phyloP scores from a whole-genome alignment of 2,888 invertebrate species.

The Ormyrus pomaceus region DNA sequence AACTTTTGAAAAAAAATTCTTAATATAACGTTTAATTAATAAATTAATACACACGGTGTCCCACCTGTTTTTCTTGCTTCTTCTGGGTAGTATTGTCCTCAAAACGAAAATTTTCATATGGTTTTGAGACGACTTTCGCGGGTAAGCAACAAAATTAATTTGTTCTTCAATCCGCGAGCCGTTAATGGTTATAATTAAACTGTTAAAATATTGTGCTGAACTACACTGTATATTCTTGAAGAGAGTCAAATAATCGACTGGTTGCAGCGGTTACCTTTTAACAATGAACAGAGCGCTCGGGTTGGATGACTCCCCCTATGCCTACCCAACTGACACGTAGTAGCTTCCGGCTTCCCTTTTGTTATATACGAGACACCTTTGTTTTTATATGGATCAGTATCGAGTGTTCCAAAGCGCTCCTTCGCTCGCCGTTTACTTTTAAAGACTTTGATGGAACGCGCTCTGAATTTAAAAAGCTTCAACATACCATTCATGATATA shows the following conservation, averaged over 20 bases:
- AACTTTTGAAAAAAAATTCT: background rate
- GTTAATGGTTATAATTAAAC: too few species aligned
- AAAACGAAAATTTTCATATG: constrained; percentile 20
- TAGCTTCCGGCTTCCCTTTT: constrained; percentile 62
- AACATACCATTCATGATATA: background rate
- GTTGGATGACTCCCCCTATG: constrained; percentile 61
- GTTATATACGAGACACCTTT: constrained; percentile 59
- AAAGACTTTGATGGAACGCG: constrained; percentile 7
- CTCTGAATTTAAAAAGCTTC: background rate
- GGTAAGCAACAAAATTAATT: background rate
- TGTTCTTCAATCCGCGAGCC: background rate
- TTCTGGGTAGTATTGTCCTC: background rate
- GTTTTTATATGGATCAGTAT: constrained; percentile 68
- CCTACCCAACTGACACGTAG: constrained; percentile 58
- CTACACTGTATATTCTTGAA: background rate
- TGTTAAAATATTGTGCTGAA: background rate
- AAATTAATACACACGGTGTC: background rate
- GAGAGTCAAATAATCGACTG: constrained; percentile 22
- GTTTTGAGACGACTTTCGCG: background rate
- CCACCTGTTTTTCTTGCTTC: constrained; percentile 23
- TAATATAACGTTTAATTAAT: background rate
- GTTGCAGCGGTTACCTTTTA: constrained; percentile 67
- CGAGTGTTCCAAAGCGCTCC: constrained; percentile 20
- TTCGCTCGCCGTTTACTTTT: constrained; percentile 15
- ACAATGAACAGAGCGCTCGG: constrained; percentile 69